Base-by-base conservation (phyloP, 35 echinoderm and acorn worm genomes). In the Amphiura filiformis region DNA sequence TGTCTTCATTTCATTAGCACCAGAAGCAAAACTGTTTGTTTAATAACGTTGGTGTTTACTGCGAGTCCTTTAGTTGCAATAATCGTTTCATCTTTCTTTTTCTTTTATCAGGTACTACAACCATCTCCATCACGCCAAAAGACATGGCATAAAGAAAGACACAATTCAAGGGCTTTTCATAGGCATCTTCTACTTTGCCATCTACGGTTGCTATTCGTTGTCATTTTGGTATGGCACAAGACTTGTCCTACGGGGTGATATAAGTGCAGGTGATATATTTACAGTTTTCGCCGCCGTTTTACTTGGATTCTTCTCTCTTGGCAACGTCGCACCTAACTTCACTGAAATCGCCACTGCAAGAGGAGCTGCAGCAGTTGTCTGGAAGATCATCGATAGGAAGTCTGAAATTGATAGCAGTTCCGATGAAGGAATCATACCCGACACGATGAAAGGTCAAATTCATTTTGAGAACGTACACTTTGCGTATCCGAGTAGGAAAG, bases 231-330 rank as follows among this genome's bases (percentile, higher is more conserved):
- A 88, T 82, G 95, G 95, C 30, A 97, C 95, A 34, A 81, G 47
- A 33, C 86, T 97, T 0, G 88, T 83, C 44, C 37, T 97, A 38
- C 64, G 89, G 36, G 36, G 31, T 0, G 78, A 88, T 1, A 77
- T 93, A 12, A 40, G 34, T 1, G 84, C 88, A 77, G 95, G 95
- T 13, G 86, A 87, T 39, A 97, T 97, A 37, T 91, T 97, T 64
- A 81, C 86, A 57, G 39, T 31, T 57, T 94, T 98, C 76, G 82
- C 94, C 9, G 64, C 81, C 52, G 93, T 98, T 1, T 64, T 98
- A n/a, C 89, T 98, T 87, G 96, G 96, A 35, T 86, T 86, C 38
- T 98, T 98, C 84, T 89, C 96, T 0, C 26, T 98, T 9, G 96
- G 88, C 11, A 89, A 92, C 41, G 96, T 86, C 0, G 90, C 83